Base-by-base conservation (phyloP, 2,113 vertebrate genomes). In the Pica pica region DNA sequence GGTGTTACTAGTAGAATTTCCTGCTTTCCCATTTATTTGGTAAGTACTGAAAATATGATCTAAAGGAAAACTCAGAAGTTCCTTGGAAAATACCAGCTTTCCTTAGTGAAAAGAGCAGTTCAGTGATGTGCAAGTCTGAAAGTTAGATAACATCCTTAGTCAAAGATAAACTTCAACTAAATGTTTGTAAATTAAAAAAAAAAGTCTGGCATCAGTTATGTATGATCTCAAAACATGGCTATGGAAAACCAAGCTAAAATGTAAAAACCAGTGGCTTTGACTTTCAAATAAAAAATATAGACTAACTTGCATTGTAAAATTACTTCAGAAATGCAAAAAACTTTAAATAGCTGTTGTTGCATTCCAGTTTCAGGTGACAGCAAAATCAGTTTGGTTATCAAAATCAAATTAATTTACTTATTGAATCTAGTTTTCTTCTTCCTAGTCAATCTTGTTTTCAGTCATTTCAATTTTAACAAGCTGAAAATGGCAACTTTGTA, bases 191-290 rank as follows among this genome's bases (percentile, higher is more conserved):
- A 47, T 27, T 3, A 28, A 11, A 18, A 59, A 35, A 42, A 10
- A 53, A 28, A 2, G 0, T 44, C 44, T n/a, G 15, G 4, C 7
- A 57, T 35, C 6, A 44, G 2, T 53, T 52, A 79, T 4, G 5
- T 18, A 33, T 13, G 2, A 50, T 46, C 18, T 74, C 19, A 86
- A 78, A 91, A 56, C 10, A 35, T 0, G 1, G 16, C 9, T 30
- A 17, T 11, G 19, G 47, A 73, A 84, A 76, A 57, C 2, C 5
- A 37, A 64, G 16, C 1, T 27, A 39, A 57, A 67, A 31, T 67
- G 2, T 41, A 23, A 41, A 44, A 67, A 61, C 67, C 6, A 30
- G 26, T 49, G 10, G 0, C 4, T 35, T 76, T 76, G 4, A 26
- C n/a, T 56, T 77, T 35, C 14, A 81, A 46, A 8, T 24, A 31